These are phyloP conservation scores for Deilephila porcellus DNA, from an alignment of 2,888 invertebrate genomes.

Conservation along the genomic window DNA sequence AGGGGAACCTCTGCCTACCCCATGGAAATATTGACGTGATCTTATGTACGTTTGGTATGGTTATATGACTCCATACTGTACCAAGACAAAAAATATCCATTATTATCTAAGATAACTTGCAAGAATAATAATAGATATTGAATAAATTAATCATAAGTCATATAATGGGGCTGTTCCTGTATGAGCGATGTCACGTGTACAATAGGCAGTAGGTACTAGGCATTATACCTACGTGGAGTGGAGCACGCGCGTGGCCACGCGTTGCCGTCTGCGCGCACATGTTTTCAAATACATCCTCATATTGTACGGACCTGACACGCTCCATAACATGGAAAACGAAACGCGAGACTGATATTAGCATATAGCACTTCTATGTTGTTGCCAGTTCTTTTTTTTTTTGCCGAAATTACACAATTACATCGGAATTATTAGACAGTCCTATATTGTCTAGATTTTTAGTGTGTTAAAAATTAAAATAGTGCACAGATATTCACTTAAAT, in stretches of 20 bases:
- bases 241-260: slow-evolving; percentile 37
- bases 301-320: not conserved
- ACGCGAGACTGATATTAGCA: not conserved
- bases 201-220: slow-evolving; percentile 7
- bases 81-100: too few relatives aligned
- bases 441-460: too few relatives aligned
- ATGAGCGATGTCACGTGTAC: slow-evolving; percentile 10
- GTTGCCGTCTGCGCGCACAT: slow-evolving; percentile 24
- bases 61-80: too few relatives aligned
- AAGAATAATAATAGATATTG: not conserved
- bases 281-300: slow-evolving; percentile 39
- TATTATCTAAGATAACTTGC: not conserved
- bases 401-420: too few relatives aligned
- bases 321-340: not conserved
- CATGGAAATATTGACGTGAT: too few relatives aligned
- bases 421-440: too few relatives aligned
- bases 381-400: too few relatives aligned
- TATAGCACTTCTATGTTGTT: not conserved
- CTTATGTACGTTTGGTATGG: too few relatives aligned
- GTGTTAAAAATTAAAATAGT: too few relatives aligned
- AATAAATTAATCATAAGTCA: not conserved
- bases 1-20: too few relatives aligned
- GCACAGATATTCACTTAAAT: too few relatives aligned
- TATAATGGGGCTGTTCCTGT: slow-evolving; percentile 7
- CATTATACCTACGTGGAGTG: slow-evolving; percentile 33